A percentile compares a stretch with the other conserved stretches of the same genome.
These are phyloP conservation scores for Hanleya hanleyi DNA, from an alignment of 2,888 invertebrate genomes.

Conservation along the genomic window DNA sequence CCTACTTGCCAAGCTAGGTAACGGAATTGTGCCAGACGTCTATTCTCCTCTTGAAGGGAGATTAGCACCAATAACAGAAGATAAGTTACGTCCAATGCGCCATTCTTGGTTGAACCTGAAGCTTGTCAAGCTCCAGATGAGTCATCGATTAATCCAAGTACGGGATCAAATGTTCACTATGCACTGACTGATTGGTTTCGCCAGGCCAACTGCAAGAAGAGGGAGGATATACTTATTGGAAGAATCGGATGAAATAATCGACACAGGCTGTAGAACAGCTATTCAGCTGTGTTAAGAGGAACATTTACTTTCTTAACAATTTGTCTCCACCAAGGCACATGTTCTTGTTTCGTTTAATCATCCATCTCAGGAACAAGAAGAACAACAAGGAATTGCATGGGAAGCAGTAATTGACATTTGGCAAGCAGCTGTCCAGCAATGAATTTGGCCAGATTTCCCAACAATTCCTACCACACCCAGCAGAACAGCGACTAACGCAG, in stretches of 20 bases:
- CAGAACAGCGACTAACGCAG: no score
- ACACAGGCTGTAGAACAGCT: no score
- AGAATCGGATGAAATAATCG: no score
- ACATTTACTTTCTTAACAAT: no score
- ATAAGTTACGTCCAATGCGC: not conserved
- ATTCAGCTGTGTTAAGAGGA: no score
- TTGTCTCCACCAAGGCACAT: constrained; percentile 18
- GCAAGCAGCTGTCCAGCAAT: not conserved
- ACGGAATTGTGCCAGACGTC: constrained; percentile 11
- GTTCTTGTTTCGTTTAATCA: not conserved
- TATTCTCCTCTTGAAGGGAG: constrained; percentile 23
- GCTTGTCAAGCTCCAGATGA: not conserved
- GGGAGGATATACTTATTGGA: no score
- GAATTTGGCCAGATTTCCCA: not conserved
- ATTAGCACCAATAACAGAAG: constrained; percentile 2
- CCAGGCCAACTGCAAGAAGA: constrained; percentile 23
- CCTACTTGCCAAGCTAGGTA: constrained; percentile 16
- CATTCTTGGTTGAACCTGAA: no score
- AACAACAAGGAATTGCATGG: not conserved
- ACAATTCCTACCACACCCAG: no score
- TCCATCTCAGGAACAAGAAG: constrained; percentile 7
- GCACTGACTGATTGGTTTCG: constrained; percentile 31
- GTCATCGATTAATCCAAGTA: constrained; percentile 7
- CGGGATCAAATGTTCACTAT: constrained; percentile 9
- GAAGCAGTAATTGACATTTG: not conserved